A percentile compares a stretch with the other conserved stretches of the same genome.
Conservation (phyloP, 2,113 vertebrate genomes). For the Rhagologus leucostigma region DNA sequence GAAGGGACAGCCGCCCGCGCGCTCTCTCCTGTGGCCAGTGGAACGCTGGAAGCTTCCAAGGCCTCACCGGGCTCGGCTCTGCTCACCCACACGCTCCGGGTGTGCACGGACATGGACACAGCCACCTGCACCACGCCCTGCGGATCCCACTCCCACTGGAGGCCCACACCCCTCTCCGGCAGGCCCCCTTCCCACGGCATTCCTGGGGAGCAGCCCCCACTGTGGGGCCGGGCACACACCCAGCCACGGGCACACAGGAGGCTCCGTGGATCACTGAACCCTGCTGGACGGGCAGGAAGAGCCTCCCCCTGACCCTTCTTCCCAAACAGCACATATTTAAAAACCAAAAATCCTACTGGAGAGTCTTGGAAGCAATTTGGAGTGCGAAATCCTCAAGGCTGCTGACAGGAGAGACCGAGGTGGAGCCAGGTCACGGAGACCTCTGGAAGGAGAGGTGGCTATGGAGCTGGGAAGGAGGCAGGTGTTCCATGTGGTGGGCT, state of each 20-base stretch:
- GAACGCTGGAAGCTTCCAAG: background rate
- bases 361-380: background rate
- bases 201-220: background rate
- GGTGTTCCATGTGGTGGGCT: background rate
- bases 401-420: background rate
- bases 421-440: background rate
- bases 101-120: background rate
- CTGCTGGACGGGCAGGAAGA: background rate
- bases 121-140: background rate
- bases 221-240: fast-evolving
- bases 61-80: fast-evolving
- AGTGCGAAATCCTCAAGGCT: background rate
- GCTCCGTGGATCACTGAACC: background rate
- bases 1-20: fast-evolving
- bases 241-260: fast-evolving
- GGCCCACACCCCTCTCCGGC: background rate
- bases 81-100: fast-evolving
- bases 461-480: background rate
- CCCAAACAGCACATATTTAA: background rate
- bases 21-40: fast-evolving
- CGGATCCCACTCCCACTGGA: background rate
- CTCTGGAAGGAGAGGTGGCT: background rate
- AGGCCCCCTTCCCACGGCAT: background rate
- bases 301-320: background rate
- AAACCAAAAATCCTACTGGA: background rate